Percentiles rank a stretch among this genome's conserved stretches.
These are phyloP conservation scores for Hypolimnas misippus DNA, from an alignment of 2,888 invertebrate species.

Conservation along the genomic window DNA sequence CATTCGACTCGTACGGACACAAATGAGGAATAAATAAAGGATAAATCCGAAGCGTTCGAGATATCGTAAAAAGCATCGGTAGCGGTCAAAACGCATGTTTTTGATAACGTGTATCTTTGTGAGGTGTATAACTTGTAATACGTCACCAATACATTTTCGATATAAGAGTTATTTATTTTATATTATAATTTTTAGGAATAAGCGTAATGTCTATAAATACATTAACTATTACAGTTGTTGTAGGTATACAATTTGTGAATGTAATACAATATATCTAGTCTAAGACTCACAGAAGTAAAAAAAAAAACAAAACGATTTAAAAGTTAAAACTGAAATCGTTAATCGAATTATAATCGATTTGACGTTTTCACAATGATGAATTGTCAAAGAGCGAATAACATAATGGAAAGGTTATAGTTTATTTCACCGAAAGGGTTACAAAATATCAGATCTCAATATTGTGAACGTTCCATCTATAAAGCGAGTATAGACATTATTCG, in stretches of 20 bases:
- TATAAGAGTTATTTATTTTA: neutral
- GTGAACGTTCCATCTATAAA: slow-evolving; percentile 14
- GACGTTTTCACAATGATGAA: neutral
- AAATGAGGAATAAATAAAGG: slow-evolving; percentile 50
- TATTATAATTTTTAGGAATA: no score
- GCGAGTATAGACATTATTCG: slow-evolving; percentile 29
- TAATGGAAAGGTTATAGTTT: slow-evolving; percentile 6
- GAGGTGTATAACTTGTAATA: slow-evolving; percentile 19
- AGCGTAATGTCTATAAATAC: no score
- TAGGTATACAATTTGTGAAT: no score
- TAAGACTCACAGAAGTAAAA: no score
- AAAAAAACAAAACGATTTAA: no score
- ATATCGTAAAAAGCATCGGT: slow-evolving; percentile 61
- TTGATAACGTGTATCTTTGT: slow-evolving; percentile 53
- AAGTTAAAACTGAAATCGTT: neutral
- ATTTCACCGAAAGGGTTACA: neutral
- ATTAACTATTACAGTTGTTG: no score
- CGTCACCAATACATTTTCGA: slow-evolving; percentile 12
- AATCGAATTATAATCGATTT: neutral
- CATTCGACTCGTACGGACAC: slow-evolving; percentile 50
- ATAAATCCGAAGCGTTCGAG: slow-evolving; percentile 42
- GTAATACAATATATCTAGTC: no score
- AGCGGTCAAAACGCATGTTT: slow-evolving; percentile 53
- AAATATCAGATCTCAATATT: slow-evolving; percentile 8
- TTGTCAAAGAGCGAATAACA: neutral